Conservation (phyloP, 2,113 vertebrate species). For the Uria aalge region DNA sequence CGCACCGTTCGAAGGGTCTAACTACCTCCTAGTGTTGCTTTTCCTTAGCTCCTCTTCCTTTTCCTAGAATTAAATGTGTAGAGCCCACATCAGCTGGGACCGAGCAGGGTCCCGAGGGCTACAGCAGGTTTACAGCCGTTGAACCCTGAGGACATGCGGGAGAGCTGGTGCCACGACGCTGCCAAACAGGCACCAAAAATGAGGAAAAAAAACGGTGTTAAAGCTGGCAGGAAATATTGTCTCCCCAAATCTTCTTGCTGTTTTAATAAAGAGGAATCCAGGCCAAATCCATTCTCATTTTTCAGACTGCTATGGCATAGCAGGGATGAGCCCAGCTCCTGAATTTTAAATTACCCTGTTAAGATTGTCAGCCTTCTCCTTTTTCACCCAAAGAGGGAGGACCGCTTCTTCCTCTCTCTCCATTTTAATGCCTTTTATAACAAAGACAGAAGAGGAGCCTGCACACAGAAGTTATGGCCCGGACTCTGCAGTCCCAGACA, state of each 20-base stretch:
- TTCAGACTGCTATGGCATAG: not conserved
- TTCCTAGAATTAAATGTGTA: accelerated
- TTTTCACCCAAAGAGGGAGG: not conserved
- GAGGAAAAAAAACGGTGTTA: not conserved
- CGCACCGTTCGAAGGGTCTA: accelerated
- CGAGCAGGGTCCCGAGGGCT: not conserved
- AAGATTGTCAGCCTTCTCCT: not conserved
- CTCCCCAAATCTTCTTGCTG: not conserved
- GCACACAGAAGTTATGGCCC: not conserved
- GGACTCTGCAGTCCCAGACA: not conserved
- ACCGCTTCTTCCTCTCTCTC: not conserved
- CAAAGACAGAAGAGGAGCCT: not conserved
- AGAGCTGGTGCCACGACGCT: not conserved
- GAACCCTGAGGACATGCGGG: not conserved
- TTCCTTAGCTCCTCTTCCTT: not conserved
- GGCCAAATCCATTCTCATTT: not conserved
- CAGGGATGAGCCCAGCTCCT: not conserved
- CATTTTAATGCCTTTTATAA: not conserved
- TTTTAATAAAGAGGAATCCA: not conserved
- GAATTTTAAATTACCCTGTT: not conserved
- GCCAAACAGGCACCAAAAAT: not conserved
- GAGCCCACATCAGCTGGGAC: not conserved
- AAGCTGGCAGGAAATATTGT: not conserved
- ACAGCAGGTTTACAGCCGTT: not conserved
- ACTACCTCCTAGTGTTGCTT: accelerated